A percentile compares a stretch with the other conserved stretches of the same genome.
These are phyloP conservation scores for Xiphias gladius DNA, from an alignment of 2,113 vertebrate genomes.

Conservation along the genomic window DNA sequence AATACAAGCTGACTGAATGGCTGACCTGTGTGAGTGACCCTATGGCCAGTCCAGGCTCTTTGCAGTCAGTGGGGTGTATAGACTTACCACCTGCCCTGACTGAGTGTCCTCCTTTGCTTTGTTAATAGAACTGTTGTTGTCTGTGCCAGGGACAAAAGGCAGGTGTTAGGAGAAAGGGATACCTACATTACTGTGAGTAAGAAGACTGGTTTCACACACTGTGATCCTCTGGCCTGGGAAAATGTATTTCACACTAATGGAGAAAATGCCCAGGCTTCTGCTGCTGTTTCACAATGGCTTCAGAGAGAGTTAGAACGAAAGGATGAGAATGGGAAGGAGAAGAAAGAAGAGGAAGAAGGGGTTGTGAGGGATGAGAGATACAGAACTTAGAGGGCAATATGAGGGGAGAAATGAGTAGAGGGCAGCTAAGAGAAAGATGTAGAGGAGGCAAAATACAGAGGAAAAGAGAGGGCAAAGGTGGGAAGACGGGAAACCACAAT, in stretches of 20 bases:
- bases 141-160: slow-evolving; percentile 47
- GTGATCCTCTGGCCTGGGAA: slow-evolving; percentile 28
- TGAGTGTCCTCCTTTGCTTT: slow-evolving; percentile 24
- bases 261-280: slow-evolving; percentile 39
- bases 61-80: slow-evolving; percentile 33
- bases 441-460: background rate
- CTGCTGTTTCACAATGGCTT: slow-evolving; percentile 6
- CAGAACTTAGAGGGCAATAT: background rate
- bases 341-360: background rate
- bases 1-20: slow-evolving; percentile 36
- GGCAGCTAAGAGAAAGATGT: background rate
- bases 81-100: slow-evolving; percentile 34
- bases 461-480: background rate
- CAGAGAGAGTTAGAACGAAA: background rate
- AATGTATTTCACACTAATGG: slow-evolving; percentile 65
- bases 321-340: background rate
- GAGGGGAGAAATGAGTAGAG: background rate
- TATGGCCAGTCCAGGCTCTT: slow-evolving; percentile 5
- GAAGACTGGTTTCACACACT: slow-evolving; percentile 42
- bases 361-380: background rate
- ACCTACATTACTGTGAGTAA: slow-evolving; percentile 45
- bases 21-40: slow-evolving; percentile 34
- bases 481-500: background rate
- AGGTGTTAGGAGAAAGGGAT: slow-evolving; percentile 42
- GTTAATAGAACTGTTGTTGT: slow-evolving; percentile 60